A percentile compares a stretch with the other conserved stretches of the same genome.
phyloP scores from a whole-genome alignment of 2,113 vertebrate genomes.

The Ornithorhynchus anatinus region DNA sequence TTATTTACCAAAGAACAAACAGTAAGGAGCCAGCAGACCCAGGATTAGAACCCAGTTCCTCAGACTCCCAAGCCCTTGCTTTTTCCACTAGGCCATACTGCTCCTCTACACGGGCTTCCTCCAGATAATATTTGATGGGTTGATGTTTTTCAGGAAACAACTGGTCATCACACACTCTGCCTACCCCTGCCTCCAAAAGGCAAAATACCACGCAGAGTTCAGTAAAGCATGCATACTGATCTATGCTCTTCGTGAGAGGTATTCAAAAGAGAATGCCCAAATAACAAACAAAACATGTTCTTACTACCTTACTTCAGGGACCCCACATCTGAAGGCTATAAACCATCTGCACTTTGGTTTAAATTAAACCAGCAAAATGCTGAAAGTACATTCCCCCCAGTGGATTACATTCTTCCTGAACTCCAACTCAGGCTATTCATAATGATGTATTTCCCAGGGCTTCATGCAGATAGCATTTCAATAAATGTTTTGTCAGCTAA shows the following conservation, averaged over 20 bases:
- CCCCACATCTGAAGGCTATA: neutral
- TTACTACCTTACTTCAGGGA: neutral
- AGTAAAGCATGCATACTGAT: neutral
- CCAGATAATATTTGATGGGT: no score
- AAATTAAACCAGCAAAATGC: conserved; percentile 15
- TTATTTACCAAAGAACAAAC: no score
- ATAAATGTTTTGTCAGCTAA: conserved; percentile 24
- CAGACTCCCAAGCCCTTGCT: no score
- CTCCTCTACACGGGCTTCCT: no score
- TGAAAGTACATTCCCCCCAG: neutral
- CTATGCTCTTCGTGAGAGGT: conserved; percentile 7
- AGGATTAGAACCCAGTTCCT: no score
- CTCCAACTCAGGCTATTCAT: neutral
- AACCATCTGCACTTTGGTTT: neutral
- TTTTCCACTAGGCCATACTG: no score
- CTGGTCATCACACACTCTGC: no score
- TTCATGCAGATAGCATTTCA: conserved; percentile 36
- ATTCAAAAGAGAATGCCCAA: conserved; percentile 4
- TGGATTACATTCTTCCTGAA: neutral
- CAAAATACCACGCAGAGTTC: no score
- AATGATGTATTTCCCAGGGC: conserved; percentile 17
- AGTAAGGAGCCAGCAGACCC: no score
- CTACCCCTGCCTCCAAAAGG: no score
- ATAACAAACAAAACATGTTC: neutral
- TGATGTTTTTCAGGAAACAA: no score